Percentiles rank a stretch among this genome's conserved stretches.
phyloP scores from a whole-genome alignment of 1,140 invertebrate species.

The Pseudachorutes palmiensis region DNA sequence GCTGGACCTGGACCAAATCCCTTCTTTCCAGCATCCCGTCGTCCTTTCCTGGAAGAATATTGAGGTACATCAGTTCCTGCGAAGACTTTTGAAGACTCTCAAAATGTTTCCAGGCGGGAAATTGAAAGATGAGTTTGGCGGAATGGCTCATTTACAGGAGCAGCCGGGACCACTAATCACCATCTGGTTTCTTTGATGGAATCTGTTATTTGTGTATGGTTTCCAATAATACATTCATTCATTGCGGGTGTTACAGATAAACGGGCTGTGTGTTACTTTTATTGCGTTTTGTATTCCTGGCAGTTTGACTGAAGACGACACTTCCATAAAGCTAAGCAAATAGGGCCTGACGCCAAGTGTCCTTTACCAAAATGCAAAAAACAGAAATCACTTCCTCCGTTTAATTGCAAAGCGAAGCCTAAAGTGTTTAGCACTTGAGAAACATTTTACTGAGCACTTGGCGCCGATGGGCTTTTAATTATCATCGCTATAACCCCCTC shows the following conservation, averaged over 20 bases:
- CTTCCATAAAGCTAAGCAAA: too few species aligned
- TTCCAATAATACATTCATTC: too few species aligned
- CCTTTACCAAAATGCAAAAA: too few species aligned
- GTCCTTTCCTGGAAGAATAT: not conserved
- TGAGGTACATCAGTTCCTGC: not conserved
- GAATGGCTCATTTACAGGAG: too few species aligned
- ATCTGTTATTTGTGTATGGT: too few species aligned
- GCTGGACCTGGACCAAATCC: not conserved
- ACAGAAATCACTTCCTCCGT: not conserved
- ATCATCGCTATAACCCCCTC: too few species aligned
- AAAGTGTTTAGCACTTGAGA: not conserved
- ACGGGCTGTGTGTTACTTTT: too few species aligned
- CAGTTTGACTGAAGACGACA: too few species aligned
- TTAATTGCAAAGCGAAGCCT: not conserved
- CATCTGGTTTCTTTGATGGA: too few species aligned
- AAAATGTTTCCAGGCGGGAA: not conserved
- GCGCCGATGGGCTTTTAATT: not conserved
- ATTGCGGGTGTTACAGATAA: too few species aligned
- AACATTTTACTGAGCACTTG: not conserved
- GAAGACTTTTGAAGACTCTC: not conserved
- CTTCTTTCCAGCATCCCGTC: not conserved
- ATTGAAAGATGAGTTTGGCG: not conserved
- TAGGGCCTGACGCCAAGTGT: not conserved
- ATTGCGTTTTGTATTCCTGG: too few species aligned
- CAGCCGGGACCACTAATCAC: too few species aligned